Evolutionary conservation across 2,888 invertebrate species (phyloP).

Genomic region (Diloba caeruleocephala): DNA sequence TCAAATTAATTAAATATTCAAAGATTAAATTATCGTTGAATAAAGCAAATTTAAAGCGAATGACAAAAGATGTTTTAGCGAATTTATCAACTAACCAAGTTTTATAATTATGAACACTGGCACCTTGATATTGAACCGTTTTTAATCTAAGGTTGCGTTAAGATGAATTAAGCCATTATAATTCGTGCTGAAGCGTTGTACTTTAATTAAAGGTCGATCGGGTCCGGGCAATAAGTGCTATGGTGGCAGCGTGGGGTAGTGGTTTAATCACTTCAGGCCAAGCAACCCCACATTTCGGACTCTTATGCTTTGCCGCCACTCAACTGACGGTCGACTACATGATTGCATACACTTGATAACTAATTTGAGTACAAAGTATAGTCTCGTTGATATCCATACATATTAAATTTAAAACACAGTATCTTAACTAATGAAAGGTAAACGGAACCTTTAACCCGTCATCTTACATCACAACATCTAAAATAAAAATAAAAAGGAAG

Average conservation of each 20-base stretch:
- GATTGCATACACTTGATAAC: constrained; percentile 40
- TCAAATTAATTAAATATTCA: constrained; percentile 63
- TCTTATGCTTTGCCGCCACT: constrained; percentile 16
- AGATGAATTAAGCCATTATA: constrained; percentile 24
- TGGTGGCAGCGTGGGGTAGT: not conserved
- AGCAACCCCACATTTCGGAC: not conserved
- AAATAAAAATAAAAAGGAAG: too few relatives aligned
- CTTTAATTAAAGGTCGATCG: constrained; percentile 22
- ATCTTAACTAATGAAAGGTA: too few relatives aligned
- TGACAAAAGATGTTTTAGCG: constrained; percentile 59
- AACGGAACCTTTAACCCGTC: too few relatives aligned
- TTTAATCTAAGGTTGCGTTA: constrained; percentile 62
- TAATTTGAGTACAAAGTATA: constrained; percentile 20
- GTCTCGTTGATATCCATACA: constrained; percentile 7
- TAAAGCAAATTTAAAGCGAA: constrained; percentile 63
- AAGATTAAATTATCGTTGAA: constrained; percentile 63
- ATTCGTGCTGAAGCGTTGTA: constrained; percentile 30
- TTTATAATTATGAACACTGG: constrained; percentile 73
- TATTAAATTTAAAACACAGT: too few relatives aligned
- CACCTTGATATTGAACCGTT: constrained; percentile 70
- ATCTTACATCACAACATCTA: too few relatives aligned
- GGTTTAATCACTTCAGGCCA: not conserved
- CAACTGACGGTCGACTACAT: constrained; percentile 23
- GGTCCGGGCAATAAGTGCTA: not conserved
- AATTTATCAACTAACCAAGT: constrained; percentile 60